phyloP scores from a whole-genome alignment of 2,113 vertebrate species.

The Tupaia chinensis region DNA sequence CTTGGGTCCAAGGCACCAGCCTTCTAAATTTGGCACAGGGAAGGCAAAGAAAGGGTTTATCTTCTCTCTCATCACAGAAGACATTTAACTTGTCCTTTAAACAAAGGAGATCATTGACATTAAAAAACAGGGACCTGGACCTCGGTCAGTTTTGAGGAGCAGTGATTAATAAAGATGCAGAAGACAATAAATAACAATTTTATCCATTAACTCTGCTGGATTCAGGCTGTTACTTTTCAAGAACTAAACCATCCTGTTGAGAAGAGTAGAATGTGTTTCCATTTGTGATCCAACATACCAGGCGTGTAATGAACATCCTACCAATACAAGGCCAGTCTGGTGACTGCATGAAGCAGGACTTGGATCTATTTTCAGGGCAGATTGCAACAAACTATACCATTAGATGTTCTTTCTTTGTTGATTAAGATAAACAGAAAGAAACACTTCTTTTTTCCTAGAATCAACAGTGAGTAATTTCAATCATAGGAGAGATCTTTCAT shows the following conservation, averaged over 20 bases:
- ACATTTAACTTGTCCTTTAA: not conserved
- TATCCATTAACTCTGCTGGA: slow-evolving; percentile 10
- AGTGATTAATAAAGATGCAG: slow-evolving; percentile 13
- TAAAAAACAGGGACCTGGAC: not conserved
- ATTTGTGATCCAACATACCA: not conserved
- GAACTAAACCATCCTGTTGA: not conserved
- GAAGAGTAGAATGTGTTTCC: not conserved
- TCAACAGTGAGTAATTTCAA: not conserved
- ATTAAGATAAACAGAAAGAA: slow-evolving; percentile 6
- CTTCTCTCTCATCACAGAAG: not conserved
- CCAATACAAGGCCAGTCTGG: not conserved
- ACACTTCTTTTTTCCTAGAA: not conserved
- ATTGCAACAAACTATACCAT: not conserved
- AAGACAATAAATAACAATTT: slow-evolving; percentile 1
- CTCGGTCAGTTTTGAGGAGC: not conserved
- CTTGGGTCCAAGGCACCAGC: not conserved
- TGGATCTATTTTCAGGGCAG: not conserved
- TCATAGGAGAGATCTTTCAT: not conserved
- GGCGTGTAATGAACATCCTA: fast-evolving
- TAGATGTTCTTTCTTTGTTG: not conserved
- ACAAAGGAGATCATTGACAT: not conserved
- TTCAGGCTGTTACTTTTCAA: not conserved
- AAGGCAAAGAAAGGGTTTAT: not conserved
- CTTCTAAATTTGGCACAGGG: not conserved
- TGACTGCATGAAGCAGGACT: not conserved